These are phyloP conservation scores for Tapirus terrestris DNA, from an alignment of 2,113 vertebrate genomes.

Conservation along the genomic window DNA sequence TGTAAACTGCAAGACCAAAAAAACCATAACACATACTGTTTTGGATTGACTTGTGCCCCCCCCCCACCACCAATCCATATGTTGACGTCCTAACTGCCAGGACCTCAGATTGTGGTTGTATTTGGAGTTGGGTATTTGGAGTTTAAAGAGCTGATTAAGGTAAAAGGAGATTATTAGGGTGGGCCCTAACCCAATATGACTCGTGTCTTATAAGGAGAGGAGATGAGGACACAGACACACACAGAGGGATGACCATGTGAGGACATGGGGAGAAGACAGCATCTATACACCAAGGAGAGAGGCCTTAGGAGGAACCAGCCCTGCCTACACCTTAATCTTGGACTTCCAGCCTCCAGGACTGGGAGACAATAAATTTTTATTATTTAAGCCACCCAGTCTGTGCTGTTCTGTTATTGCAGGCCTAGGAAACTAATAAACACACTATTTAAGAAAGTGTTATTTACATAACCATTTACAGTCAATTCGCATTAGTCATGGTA, in stretches of 20 bases:
- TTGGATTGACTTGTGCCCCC: not conserved
- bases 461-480: not conserved
- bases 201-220: not conserved
- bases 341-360: not conserved
- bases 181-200: not conserved
- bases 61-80: not conserved
- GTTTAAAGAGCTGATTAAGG: not conserved
- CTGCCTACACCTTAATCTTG: not conserved
- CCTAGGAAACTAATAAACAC: not conserved
- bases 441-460: not conserved
- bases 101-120: not conserved
- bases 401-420: not conserved
- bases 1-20: not conserved
- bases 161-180: not conserved
- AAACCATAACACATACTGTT: too few species aligned
- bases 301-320: not conserved
- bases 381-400: too few species aligned
- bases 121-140: not conserved
- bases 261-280: not conserved
- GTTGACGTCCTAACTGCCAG: not conserved
- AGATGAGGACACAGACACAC: not conserved
- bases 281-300: not conserved
- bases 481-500: not conserved
- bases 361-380: not conserved
- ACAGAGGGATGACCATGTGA: accelerated